Evolutionary conservation across 2,113 vertebrate species (phyloP).

Genomic region (Ammodytes marinus): DNA sequence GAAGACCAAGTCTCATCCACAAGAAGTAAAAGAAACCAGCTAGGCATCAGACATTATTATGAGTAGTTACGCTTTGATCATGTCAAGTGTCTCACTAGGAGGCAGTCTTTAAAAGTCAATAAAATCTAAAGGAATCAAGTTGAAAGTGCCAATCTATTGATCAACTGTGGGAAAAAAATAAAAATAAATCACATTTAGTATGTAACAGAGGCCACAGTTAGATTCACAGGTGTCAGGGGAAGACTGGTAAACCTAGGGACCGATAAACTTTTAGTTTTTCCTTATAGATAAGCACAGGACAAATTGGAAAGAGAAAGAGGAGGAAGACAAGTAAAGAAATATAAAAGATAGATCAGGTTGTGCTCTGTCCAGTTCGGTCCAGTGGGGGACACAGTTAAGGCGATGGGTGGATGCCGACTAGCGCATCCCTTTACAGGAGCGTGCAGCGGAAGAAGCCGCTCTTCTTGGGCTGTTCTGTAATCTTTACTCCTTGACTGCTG

Average conservation of each 20-base stretch:
- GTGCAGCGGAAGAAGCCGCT: constrained; percentile 96
- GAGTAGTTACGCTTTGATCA: constrained; percentile 16
- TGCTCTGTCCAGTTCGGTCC: constrained; percentile 89
- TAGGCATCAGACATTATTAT: not conserved
- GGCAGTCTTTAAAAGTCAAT: constrained; percentile 44
- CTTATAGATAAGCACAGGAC: constrained; percentile 31
- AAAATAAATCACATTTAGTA: not conserved
- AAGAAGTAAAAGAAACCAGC: not conserved
- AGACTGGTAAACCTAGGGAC: constrained; percentile 20
- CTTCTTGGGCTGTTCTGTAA: constrained; percentile 95
- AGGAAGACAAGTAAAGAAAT: constrained; percentile 49
- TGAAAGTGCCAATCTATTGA: not conserved
- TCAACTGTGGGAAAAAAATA: constrained; percentile 6
- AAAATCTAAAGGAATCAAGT: constrained; percentile 25
- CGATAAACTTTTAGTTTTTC: constrained; percentile 13
- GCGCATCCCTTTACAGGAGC: constrained; percentile 89
- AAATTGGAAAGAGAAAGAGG: constrained; percentile 1
- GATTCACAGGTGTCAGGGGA: constrained; percentile 51
- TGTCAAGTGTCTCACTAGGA: constrained; percentile 22
- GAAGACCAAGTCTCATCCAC: constrained; percentile 10
- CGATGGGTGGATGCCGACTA: constrained; percentile 73
- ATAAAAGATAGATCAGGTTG: constrained; percentile 73
- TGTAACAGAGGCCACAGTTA: constrained; percentile 55
- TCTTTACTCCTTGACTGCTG: constrained; percentile 93
- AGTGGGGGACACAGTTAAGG: constrained; percentile 85